A percentile compares a stretch with the other conserved stretches of the same genome.
Conservation (phyloP, 2,113 vertebrate species). For the Hylia prasina region DNA sequence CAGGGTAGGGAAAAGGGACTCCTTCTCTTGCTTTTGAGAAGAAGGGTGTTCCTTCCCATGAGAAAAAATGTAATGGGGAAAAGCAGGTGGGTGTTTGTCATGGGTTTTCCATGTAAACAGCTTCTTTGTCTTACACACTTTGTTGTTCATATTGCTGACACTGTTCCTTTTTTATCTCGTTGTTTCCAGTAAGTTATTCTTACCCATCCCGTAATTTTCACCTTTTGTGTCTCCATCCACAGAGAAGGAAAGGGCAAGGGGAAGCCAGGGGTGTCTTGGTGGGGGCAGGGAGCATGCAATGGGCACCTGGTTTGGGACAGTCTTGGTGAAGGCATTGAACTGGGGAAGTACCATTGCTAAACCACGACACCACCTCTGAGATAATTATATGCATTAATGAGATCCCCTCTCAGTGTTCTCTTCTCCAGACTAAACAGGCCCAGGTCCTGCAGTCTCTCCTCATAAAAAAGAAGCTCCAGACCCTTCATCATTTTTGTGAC, state of each 20-base stretch:
- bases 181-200: neutral
- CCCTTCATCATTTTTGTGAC: neutral
- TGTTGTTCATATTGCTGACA: neutral
- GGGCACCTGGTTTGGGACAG: neutral
- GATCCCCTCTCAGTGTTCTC: neutral
- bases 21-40: neutral
- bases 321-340: neutral
- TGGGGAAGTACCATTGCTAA: neutral
- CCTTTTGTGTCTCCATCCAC: neutral
- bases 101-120: neutral
- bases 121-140: neutral
- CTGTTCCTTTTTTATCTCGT: neutral
- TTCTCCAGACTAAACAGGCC: neutral
- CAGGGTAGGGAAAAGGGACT: neutral
- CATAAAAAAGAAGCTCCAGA: neutral
- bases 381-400: neutral
- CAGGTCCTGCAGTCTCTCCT: neutral
- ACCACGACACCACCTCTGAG: neutral
- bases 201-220: rapidly evolving
- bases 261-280: neutral
- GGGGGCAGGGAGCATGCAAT: neutral
- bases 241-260: neutral
- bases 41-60: neutral
- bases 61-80: neutral
- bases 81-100: neutral